Evolutionary conservation across 1,140 invertebrate species (phyloP).

Genomic region (Zaprionus gabonicus): DNA sequence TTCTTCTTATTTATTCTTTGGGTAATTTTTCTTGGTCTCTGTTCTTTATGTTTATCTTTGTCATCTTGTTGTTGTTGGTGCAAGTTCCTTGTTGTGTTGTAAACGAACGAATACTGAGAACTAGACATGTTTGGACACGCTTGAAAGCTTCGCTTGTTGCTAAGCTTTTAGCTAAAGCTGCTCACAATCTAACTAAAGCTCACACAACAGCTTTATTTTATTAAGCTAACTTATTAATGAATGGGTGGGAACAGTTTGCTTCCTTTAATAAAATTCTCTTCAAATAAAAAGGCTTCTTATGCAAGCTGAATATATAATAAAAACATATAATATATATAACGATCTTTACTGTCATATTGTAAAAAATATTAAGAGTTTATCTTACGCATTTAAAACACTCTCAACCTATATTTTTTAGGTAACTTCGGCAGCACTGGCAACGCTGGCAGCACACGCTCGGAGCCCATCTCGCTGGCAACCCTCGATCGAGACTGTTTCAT

Average conservation of each 20-base stretch:
- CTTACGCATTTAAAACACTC: neutral
- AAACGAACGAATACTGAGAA: slow-evolving; percentile 62
- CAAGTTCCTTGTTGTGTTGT: slow-evolving; percentile 55
- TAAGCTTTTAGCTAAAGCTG: slow-evolving; percentile 53
- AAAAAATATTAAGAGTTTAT: neutral
- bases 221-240: slow-evolving; percentile 6
- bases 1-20: neutral
- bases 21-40: slow-evolving; percentile 9
- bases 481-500: slow-evolving; percentile 95
- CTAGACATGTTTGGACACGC: slow-evolving; percentile 70
- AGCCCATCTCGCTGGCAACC: slow-evolving; percentile 90
- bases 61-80: slow-evolving; percentile 52
- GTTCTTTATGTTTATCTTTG: slow-evolving; percentile 1
- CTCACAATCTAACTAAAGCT: slow-evolving; percentile 18
- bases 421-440: slow-evolving; percentile 69
- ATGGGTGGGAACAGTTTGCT: neutral
- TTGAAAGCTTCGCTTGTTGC: slow-evolving; percentile 56
- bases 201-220: slow-evolving; percentile 4
- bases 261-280: too few relatives aligned
- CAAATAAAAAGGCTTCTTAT: neutral
- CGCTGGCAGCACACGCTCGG: slow-evolving; percentile 84
- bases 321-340: neutral
- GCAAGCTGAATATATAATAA: neutral
- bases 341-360: too few relatives aligned
- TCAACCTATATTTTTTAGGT: slow-evolving; percentile 52